Percentiles rank a stretch among this genome's conserved stretches.
Evolutionary conservation across 2,113 vertebrate genomes (phyloP).

Genomic region (Manacus vitellinus): DNA sequence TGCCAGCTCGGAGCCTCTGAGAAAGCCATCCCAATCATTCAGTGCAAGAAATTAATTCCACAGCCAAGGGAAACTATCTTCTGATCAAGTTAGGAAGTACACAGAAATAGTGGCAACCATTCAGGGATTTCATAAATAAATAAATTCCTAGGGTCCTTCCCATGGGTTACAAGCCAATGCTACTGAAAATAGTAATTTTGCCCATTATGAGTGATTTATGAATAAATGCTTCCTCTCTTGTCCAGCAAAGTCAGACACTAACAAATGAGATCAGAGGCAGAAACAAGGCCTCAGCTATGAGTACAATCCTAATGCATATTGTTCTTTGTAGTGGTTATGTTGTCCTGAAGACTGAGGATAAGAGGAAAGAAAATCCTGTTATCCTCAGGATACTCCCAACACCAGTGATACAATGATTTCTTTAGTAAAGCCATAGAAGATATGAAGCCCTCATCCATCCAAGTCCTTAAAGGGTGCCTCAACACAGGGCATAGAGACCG

Average conservation of each 20-base stretch:
- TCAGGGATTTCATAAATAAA: not conserved
- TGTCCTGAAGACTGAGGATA: not conserved
- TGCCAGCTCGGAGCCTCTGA: not conserved
- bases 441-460: not conserved
- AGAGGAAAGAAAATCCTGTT: not conserved
- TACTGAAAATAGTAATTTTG: not conserved
- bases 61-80: not conserved
- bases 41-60: not conserved
- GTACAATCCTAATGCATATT: not conserved
- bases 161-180: not conserved
- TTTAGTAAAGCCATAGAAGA: not conserved
- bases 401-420: not conserved
- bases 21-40: not conserved
- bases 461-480: not conserved
- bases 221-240: not conserved
- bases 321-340: not conserved
- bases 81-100: not conserved
- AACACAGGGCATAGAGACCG: not conserved
- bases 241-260: not conserved
- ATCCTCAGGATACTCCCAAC: not conserved
- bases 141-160: not conserved
- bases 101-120: not conserved
- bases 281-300: not conserved
- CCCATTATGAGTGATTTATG: not conserved
- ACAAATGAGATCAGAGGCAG: not conserved